phyloP scores from a whole-genome alignment of 37 sponge, comb jelly and placozoan species.

The Cliona cf. orientalis region DNA sequence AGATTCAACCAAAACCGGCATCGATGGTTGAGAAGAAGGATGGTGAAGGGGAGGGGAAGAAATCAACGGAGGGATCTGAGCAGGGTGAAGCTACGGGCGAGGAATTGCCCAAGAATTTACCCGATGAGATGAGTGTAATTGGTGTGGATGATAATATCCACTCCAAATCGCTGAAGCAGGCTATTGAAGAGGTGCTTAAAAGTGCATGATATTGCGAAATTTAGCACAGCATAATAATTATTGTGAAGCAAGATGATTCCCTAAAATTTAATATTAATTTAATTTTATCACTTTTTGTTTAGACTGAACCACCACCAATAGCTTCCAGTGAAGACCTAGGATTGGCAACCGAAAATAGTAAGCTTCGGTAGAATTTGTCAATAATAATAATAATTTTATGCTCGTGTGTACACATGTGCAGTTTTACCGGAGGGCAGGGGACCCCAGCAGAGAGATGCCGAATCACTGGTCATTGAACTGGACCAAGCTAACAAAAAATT shows the following conservation, averaged over 20 bases:
- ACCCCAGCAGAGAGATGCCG: conserved; percentile 25
- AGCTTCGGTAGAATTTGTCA: neutral
- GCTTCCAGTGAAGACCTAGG: conserved; percentile 30
- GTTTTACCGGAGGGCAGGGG: conserved; percentile 58
- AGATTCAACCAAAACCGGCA: neutral
- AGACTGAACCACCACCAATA: conserved; percentile 23
- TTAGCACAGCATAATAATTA: neutral
- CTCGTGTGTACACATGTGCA: conserved; percentile 3
- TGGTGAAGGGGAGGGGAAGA: neutral
- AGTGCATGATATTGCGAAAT: neutral
- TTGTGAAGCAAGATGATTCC: too few species aligned
- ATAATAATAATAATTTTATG: neutral
- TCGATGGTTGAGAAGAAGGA: neutral
- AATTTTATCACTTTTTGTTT: neutral
- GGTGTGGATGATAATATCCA: conserved; percentile 63
- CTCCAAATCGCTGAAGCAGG: conserved; percentile 47
- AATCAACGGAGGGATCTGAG: too few species aligned
- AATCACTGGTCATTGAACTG: conserved; percentile 29
- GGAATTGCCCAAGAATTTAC: neutral
- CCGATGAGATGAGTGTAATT: conserved; percentile 49
- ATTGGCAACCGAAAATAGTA: conserved; percentile 47
- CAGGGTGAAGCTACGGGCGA: neutral
- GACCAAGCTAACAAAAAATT: conserved; percentile 35
- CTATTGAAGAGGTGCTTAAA: conserved; percentile 26
- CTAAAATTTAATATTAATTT: too few species aligned